A percentile compares a stretch with the other conserved stretches of the same genome.
Evolutionary conservation across 1,140 invertebrate genomes (phyloP).

Genomic region (Onthophagus taurus): DNA sequence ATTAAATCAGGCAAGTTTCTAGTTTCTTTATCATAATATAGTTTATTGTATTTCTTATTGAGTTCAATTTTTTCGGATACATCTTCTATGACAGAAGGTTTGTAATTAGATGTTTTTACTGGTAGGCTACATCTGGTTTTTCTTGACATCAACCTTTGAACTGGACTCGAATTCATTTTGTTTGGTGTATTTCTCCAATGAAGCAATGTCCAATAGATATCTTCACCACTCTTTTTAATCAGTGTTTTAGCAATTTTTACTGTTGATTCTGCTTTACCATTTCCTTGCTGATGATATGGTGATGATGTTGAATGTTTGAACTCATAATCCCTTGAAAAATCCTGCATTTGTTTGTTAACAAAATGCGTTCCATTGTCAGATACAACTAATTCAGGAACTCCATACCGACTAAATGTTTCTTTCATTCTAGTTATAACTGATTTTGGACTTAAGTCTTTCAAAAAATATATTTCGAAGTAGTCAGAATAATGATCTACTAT

Average conservation of each 20-base stretch:
- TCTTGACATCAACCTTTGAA: constrained; percentile 5
- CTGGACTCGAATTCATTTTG: no score
- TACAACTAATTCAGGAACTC: constrained; percentile 22
- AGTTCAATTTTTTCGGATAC: no score
- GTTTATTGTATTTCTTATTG: neutral
- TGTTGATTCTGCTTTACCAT: constrained; percentile 26
- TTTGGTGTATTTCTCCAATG: constrained; percentile 13
- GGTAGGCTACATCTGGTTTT: constrained; percentile 3
- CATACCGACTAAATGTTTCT: constrained; percentile 22
- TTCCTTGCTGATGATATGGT: constrained; percentile 27
- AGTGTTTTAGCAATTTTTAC: constrained; percentile 28
- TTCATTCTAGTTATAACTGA: constrained; percentile 22
- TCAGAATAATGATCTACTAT: constrained; percentile 14
- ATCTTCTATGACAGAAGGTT: no score
- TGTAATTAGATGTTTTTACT: no score
- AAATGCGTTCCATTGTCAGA: constrained; percentile 20
- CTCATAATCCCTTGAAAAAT: constrained; percentile 20
- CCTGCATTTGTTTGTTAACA: constrained; percentile 15
- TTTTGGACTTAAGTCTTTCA: constrained; percentile 16
- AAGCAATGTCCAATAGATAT: constrained; percentile 12
- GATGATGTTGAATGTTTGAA: constrained; percentile 23
- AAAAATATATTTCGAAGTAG: constrained; percentile 16
- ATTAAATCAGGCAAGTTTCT: neutral
- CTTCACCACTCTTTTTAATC: constrained; percentile 22
- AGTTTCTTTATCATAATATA: neutral